Evolutionary conservation across 2,797 vertebrate genomes (phyloP), one percentile per base, ranked within the genome.

Genomic region (Pipistrellus pipistrellus): DNA sequence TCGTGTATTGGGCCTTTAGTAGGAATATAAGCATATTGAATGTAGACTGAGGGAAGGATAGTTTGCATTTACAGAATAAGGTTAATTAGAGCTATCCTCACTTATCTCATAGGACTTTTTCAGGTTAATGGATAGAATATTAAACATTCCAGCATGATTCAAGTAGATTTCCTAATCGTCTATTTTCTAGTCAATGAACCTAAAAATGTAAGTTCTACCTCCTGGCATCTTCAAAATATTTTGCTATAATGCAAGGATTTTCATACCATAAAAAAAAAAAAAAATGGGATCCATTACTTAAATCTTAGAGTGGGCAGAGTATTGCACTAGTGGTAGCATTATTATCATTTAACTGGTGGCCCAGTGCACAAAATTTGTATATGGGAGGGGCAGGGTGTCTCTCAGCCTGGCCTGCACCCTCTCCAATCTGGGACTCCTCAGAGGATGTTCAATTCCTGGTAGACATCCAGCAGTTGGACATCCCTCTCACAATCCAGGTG

Each of bases 111-210:
- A 69, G 30, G 59, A 23, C 8, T 38, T 80, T 69, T 85, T 93
- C 59, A 81, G 44, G 3, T 59, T 53, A 96, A 91, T 81, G 27
- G 17, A 48, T 86, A 13, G 59, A 92, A 82, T 88, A 32, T 81
- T 53, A 92, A 87, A 94, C 38, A 88, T 82, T 27, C 53, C 44
- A 30, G 41, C 32, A 86, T 66, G 81, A 75, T 75, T 82, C 23
- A 72, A n/a, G 25, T 81, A 89, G 35, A 62, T 83, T 86, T 71
- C 57, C 55, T 53, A 72, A 87, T 62, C 48, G 83, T 11, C 0
- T 41, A 78, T 88, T 90, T 82, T 90, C 66, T 1, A 78, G 62
- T 76, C 38, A 81, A 64, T 23, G 12, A 17, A 73, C 17, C 3
- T 66, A 88, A 88, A 95, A 69, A 88, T 83, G 9, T 13, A 90